A percentile compares a stretch with the other conserved stretches of the same genome.
These are phyloP conservation scores for Caenorhabditis drosophilae DNA, from an alignment of 2,888 invertebrate genomes.

Conservation along the genomic window DNA sequence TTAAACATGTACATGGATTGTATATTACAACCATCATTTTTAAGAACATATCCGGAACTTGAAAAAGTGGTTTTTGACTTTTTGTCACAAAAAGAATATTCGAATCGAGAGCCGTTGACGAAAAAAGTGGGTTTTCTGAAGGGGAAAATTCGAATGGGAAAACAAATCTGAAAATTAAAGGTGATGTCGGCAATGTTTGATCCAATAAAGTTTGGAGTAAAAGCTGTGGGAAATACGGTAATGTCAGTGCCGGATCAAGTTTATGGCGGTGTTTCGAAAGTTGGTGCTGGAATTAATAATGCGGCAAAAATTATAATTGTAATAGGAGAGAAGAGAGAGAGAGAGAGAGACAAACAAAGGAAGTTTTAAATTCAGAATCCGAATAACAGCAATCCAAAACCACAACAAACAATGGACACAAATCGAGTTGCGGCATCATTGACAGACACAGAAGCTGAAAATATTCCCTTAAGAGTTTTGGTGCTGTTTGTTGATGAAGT, in stretches of 20 bases:
- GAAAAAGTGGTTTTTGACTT: slow-evolving; percentile 69
- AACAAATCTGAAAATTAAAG: too few species aligned
- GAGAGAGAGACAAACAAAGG: slow-evolving; percentile 60
- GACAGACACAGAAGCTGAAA: slow-evolving; percentile 72
- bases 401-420: slow-evolving; percentile 43
- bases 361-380: slow-evolving; percentile 41
- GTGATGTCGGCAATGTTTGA: slow-evolving; percentile 77
- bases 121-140: too few species aligned
- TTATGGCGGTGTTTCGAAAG: slow-evolving; percentile 82
- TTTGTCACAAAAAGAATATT: slow-evolving; percentile 66
- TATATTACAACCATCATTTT: slow-evolving; percentile 75
- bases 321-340: slow-evolving; percentile 35
- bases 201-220: slow-evolving; percentile 83
- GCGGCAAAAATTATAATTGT: slow-evolving; percentile 74
- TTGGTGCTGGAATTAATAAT: slow-evolving; percentile 82
- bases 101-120: slow-evolving; percentile 44
- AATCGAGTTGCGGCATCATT: slow-evolving; percentile 57
- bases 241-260: slow-evolving; percentile 85
- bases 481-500: slow-evolving; percentile 82
- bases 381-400: slow-evolving; percentile 9
- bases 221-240: slow-evolving; percentile 78
- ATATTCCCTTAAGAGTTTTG: slow-evolving; percentile 82
- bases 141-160: neutral
- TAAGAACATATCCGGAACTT: slow-evolving; percentile 76
- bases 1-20: slow-evolving; percentile 43